These are phyloP conservation scores for Pipistrellus kuhlii DNA, from an alignment of 2,797 vertebrate genomes.

Conservation along the genomic window DNA sequence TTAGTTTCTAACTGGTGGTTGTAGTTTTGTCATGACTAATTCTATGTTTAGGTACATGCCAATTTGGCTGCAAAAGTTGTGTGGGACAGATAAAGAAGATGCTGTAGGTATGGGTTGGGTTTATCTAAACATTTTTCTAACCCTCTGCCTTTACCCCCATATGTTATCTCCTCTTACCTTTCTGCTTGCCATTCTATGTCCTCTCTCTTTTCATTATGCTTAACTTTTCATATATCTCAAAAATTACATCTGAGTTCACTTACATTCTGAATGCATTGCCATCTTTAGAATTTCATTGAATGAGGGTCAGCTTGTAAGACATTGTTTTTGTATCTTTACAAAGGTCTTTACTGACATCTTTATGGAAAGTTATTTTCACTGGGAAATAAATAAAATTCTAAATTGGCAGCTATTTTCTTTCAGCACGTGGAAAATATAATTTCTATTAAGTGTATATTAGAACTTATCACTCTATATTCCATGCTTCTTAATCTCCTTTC, in stretches of 20 bases:
- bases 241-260: not conserved
- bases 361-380: slow-evolving; percentile 23
- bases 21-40: not conserved
- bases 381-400: not conserved
- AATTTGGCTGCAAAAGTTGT: not conserved
- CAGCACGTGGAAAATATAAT: not conserved
- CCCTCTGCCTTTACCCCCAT: not conserved
- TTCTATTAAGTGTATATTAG: slow-evolving; percentile 11
- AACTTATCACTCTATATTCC: not conserved
- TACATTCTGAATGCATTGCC: not conserved
- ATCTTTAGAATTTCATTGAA: slow-evolving; percentile 26
- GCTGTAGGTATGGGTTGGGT: not conserved
- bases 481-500: not conserved
- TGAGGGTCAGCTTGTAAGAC: not conserved
- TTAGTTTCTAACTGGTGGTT: not conserved
- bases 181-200: not conserved
- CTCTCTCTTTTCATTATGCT: not conserved
- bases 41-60: not conserved
- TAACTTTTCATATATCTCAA: not conserved
- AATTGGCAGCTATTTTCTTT: slow-evolving; percentile 5
- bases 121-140: not conserved
- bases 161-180: not conserved
- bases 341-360: not conserved
- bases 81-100: not conserved
- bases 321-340: not conserved